Evolutionary conservation across 2,888 invertebrate species (phyloP), one percentile per base, ranked within the genome.

Genomic region (Cephus nigrinus): DNA sequence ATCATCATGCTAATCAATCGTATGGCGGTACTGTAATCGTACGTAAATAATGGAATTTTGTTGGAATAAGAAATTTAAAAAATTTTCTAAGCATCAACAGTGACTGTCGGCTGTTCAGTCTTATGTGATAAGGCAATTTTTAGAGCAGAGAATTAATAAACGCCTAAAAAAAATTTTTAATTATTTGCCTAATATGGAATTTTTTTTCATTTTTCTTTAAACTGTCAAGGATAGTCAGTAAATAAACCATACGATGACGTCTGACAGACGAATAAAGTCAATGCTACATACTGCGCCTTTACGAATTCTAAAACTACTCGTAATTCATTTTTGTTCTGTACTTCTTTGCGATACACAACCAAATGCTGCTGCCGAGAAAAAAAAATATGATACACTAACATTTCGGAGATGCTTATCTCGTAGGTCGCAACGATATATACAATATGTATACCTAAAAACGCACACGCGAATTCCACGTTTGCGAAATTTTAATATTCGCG

Each of bases 61-160:
- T 23, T 2, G 23, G 23, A 2, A 23, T 55, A 55, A 5, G 23
- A 55, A 9, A 55, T 55, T 23, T 5, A 9, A 23, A 23, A 23
- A 55, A 55, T 23, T 15, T 55, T 55, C 55, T 55, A 9, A 55
- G 9, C 2, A 55, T 55, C 55, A 79, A 76, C 79, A 81, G 82
- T 80, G 82, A 85, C 84, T 84, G 82, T 85, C 82, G 81, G 82
- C 81, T 80, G 81, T 83, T 88, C 88, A 88, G 88, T 88, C 88
- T 88, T 86, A 84, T 83, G 76, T 80, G 81, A 82, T 88, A 88
- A 88, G 88, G 88, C 88, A 84, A 84, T 86, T 84, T 83, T 84
- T 34, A 31, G 32, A n/a, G 32, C 71, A 23, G 31, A 76, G 36
- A 71, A 76, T 12, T 4, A 23, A 55, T 33, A n/a, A 32, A 2